phyloP scores from a whole-genome alignment of 2,113 vertebrate genomes.

The Notiomystis cincta region DNA sequence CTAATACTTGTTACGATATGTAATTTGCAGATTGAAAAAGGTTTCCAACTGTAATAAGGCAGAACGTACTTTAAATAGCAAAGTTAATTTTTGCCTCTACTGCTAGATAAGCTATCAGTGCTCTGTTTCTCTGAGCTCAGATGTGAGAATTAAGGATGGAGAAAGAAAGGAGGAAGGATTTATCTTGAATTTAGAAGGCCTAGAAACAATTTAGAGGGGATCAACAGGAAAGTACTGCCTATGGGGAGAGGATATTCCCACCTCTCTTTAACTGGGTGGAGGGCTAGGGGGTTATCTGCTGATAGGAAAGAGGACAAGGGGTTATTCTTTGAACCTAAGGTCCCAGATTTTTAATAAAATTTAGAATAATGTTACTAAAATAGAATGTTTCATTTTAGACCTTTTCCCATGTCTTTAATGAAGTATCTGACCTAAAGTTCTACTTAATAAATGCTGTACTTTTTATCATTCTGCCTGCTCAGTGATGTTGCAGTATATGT shows the following conservation, averaged over 20 bases:
- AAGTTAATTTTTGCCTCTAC: conserved; percentile 6
- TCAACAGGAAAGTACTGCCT: background rate
- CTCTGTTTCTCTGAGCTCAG: background rate
- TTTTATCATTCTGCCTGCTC: background rate
- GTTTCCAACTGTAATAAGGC: background rate
- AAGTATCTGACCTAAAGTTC: background rate
- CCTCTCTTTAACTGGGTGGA: background rate
- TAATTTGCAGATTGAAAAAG: conserved; percentile 13
- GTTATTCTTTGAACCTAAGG: background rate
- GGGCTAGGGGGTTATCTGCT: background rate
- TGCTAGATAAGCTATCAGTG: background rate
- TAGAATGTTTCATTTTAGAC: background rate
- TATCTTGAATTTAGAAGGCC: background rate
- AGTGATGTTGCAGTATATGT: background rate
- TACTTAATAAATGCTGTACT: background rate
- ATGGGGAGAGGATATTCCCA: background rate
- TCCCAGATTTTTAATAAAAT: background rate
- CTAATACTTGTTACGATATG: background rate
- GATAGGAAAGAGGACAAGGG: background rate
- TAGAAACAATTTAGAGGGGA: background rate
- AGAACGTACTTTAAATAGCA: conserved; percentile 4
- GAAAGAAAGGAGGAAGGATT: background rate
- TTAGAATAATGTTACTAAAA: background rate
- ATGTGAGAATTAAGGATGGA: background rate
- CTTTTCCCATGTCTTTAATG: background rate